These are phyloP conservation scores for Agraylea sexmaculata DNA, from an alignment of 1,140 invertebrate genomes.

Conservation along the genomic window DNA sequence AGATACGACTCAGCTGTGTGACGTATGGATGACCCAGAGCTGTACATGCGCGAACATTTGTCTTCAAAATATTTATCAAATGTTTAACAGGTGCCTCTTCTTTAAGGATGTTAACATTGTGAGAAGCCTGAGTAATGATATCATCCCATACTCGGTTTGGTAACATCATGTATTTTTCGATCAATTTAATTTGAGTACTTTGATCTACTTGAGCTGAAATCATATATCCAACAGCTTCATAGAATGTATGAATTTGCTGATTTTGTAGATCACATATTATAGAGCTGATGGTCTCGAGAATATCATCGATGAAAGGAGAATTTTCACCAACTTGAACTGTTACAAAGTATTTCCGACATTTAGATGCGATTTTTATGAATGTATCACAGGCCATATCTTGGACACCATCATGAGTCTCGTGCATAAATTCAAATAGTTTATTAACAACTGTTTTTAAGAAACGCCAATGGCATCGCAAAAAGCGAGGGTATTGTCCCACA, in stretches of 20 bases:
- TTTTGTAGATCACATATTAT: slow-evolving; percentile 99
- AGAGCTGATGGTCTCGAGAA: slow-evolving; percentile 86
- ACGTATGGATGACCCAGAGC: slow-evolving; percentile 94
- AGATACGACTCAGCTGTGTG: slow-evolving; percentile 88
- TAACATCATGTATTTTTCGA: slow-evolving; percentile 95
- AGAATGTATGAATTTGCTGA: slow-evolving; percentile 99
- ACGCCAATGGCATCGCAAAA: slow-evolving; percentile 98
- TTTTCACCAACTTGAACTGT: slow-evolving; percentile 91
- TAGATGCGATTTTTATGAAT: slow-evolving; percentile 99
- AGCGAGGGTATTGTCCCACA: slow-evolving; percentile 98
- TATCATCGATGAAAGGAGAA: slow-evolving; percentile 98
- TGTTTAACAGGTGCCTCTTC: slow-evolving; percentile 96
- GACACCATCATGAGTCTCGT: slow-evolving; percentile 99
- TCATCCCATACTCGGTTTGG: slow-evolving; percentile 99
- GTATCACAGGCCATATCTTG: slow-evolving; percentile 99
- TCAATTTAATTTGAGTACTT: slow-evolving; percentile 79
- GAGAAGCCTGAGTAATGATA: slow-evolving; percentile 91
- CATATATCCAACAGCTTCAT: slow-evolving; percentile 99
- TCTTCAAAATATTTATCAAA: slow-evolving; percentile 95
- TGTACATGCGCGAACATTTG: slow-evolving; percentile 96
- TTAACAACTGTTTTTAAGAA: slow-evolving; percentile 99
- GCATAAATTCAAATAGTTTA: slow-evolving; percentile 99
- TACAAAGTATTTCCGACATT: slow-evolving; percentile 97
- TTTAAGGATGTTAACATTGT: slow-evolving; percentile 93
- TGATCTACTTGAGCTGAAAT: slow-evolving; percentile 90